Evolutionary conservation across 1,140 invertebrate genomes (phyloP).

Genomic region (Tetramorium parvispinum): DNA sequence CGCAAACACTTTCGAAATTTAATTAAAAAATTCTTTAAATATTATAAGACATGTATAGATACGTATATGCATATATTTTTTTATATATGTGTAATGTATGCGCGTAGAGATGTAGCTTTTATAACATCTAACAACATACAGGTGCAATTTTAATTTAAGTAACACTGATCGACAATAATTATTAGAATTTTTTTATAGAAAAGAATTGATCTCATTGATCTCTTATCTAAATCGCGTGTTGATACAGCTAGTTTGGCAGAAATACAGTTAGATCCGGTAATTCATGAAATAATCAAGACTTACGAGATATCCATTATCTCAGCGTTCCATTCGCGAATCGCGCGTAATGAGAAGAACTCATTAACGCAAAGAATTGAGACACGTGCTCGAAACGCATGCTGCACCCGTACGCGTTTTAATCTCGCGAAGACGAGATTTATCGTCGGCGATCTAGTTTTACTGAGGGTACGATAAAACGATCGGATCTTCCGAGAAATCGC

Average conservation of each 20-base stretch:
- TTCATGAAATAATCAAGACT: not conserved
- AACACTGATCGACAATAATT: too few relatives aligned
- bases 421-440: constrained; percentile 1
- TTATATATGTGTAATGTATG: too few relatives aligned
- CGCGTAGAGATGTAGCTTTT: too few relatives aligned
- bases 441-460: constrained; percentile 17
- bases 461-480: constrained; percentile 1
- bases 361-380: constrained; percentile 1
- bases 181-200: not conserved
- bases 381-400: not conserved
- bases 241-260: too few relatives aligned
- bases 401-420: not conserved
- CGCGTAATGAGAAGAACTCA: constrained; percentile 12
- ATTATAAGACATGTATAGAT: not conserved
- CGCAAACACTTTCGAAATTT: not conserved
- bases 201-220: not conserved
- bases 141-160: too few relatives aligned
- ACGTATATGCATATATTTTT: too few relatives aligned
- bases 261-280: not conserved
- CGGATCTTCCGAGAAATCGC: constrained; percentile 37
- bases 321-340: not conserved
- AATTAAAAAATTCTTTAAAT: not conserved
- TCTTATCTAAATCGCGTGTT: not conserved
- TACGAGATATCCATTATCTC: not conserved
- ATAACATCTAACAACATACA: too few relatives aligned